Conservation (phyloP, 37 sponge, comb jelly and placozoan species). For the Chondrilla cf. caribensis region DNA sequence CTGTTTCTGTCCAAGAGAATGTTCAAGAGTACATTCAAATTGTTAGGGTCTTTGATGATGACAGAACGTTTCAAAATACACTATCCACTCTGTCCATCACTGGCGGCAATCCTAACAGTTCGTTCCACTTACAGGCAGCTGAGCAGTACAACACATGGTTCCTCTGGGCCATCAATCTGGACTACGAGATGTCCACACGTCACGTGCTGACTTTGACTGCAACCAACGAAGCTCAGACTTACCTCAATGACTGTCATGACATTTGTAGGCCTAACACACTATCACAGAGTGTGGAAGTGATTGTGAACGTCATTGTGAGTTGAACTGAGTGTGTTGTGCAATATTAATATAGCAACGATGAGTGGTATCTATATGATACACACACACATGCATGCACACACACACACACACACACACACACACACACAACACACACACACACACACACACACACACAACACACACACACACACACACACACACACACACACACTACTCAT, state of each 20-base stretch:
- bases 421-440: too few species aligned
- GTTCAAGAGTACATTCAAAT: background rate
- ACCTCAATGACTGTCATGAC: background rate
- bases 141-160: constrained; percentile 9
- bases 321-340: background rate
- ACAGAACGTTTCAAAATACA: background rate
- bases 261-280: background rate
- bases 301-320: background rate
- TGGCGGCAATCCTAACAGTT: background rate
- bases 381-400: too few species aligned
- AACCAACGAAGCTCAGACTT: background rate
- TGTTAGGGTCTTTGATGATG: constrained; percentile 11
- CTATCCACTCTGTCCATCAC: constrained; percentile 5
- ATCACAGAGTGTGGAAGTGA: background rate
- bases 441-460: too few species aligned
- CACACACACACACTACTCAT: too few species aligned
- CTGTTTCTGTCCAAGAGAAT: background rate
- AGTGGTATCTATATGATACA: background rate
- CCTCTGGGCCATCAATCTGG: background rate
- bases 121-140: background rate
- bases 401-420: too few species aligned
- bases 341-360: background rate
- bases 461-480: too few species aligned
- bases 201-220: background rate
- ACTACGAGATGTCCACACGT: background rate